A percentile compares a stretch with the other conserved stretches of the same genome.
Conservation (phyloP, 1,140 invertebrate species). For the Drosophila carrolli region DNA sequence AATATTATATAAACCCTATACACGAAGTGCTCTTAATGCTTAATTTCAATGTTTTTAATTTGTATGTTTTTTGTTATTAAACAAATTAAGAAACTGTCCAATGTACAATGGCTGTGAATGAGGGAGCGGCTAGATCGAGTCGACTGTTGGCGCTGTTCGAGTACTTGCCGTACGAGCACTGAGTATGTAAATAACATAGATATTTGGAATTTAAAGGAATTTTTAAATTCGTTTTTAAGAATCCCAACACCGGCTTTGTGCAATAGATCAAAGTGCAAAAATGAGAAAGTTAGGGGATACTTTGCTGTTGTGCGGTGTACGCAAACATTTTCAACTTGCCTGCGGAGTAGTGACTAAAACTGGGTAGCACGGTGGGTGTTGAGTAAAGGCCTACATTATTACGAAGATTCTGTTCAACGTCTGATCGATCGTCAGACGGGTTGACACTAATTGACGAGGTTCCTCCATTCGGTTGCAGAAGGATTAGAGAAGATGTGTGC, state of each 20-base stretch:
- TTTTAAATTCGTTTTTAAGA: too few relatives aligned
- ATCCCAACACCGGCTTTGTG: slow-evolving; percentile 17
- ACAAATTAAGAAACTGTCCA: too few relatives aligned
- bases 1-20: too few relatives aligned
- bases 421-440: slow-evolving; percentile 85
- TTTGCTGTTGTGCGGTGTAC: slow-evolving; percentile 5
- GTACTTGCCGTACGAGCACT: too few relatives aligned
- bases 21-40: too few relatives aligned
- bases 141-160: too few relatives aligned
- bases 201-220: too few relatives aligned
- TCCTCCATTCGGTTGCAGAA: slow-evolving; percentile 48
- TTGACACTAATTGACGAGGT: slow-evolving; percentile 11
- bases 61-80: too few relatives aligned
- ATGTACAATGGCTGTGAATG: too few relatives aligned
- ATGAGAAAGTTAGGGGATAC: neutral
- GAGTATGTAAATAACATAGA: too few relatives aligned
- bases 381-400: slow-evolving; percentile 85
- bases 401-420: slow-evolving; percentile 81
- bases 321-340: slow-evolving; percentile 86
- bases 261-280: slow-evolving; percentile 17
- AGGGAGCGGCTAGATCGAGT: too few relatives aligned
- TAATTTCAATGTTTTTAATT: too few relatives aligned
- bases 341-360: slow-evolving; percentile 90
- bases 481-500: slow-evolving; percentile 54
- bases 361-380: slow-evolving; percentile 88